phyloP scores from a whole-genome alignment of 2,888 invertebrate species.

The Ornithoptera alexandrae region DNA sequence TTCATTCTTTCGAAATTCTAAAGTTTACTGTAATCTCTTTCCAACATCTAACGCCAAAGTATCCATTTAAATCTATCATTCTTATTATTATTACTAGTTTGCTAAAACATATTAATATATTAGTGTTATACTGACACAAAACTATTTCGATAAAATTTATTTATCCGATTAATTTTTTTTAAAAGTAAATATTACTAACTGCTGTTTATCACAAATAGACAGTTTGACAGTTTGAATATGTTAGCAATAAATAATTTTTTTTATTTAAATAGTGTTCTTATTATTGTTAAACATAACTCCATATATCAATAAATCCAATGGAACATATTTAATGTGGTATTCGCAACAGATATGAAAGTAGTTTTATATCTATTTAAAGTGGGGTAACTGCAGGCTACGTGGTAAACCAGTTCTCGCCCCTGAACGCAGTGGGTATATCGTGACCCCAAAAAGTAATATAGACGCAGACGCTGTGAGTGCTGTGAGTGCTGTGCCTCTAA shows the following conservation, averaged over 20 bases:
- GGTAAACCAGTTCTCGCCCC: slow-evolving; percentile 37
- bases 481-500: slow-evolving; percentile 31
- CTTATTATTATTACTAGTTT: no score
- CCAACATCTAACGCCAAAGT: no score
- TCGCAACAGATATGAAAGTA: slow-evolving; percentile 33
- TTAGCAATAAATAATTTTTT: no score
- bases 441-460: slow-evolving; percentile 34
- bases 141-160: no score
- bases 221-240: no score
- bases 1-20: slow-evolving; percentile 20
- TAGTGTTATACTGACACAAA: no score
- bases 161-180: background rate
- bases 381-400: slow-evolving; percentile 29
- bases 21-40: background rate
- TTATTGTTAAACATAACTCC: no score
- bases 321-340: slow-evolving; percentile 3
- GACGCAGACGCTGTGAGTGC: slow-evolving; percentile 29
- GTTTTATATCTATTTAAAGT: slow-evolving; percentile 34
- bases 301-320: background rate
- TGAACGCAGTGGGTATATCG: slow-evolving; percentile 34
- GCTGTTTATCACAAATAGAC: background rate
- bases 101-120: no score
- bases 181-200: background rate
- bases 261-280: no score
- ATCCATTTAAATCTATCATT: no score